Base-by-base conservation (phyloP, 1,140 invertebrate species). In the Temnothorax longispinosus region DNA sequence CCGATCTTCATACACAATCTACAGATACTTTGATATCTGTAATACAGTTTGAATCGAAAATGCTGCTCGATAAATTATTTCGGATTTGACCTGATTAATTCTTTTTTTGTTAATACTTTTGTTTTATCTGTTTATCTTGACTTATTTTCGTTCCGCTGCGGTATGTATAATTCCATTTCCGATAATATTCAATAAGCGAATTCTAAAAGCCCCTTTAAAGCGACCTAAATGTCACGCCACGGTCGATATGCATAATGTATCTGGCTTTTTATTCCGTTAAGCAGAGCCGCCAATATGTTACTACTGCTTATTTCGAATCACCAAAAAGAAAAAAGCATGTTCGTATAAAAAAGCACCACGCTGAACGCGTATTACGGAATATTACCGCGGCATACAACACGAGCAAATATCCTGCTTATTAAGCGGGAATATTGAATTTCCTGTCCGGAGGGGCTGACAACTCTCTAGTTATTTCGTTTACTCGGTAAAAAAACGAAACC, bases 351-450 rank as follows among this genome's bases (percentile, higher is more conserved):
- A 74, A 72, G 41, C 18, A 38, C 11, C 13, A 27, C 56, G 54
- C 21, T 13, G 69, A 72, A 82, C 65, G 21, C 27, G 58, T 74
- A 72, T 6, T 58, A 60, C 32, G 18, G 10, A 58, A 60, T 84
- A 84, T 84, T 74, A 50, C 64, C 21, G 32, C 13, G 15, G 11
- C 13, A 74, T 13, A 74, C 41, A 82, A 60, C 27, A 35, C 27
- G 54, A 74, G 27, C 69, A 82, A 84, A 75, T 75, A 84, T 84
- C 32, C 69, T 74, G 80, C 80, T 84, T 75, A 84, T 62, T 84
- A 84, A 74, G 41, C 54, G 32, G 80, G 69, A 75, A 84, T 84
- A 84, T 84, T 74, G 80, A 84, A 44, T 84, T 74, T 84, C 13
- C 27, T 72, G 54, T 84, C 54, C 54, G 27, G 41, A 82, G 69